A percentile compares a stretch with the other conserved stretches of the same genome.
Evolutionary conservation across 2,888 invertebrate species (phyloP).

Genomic region (Tipula lateralis): DNA sequence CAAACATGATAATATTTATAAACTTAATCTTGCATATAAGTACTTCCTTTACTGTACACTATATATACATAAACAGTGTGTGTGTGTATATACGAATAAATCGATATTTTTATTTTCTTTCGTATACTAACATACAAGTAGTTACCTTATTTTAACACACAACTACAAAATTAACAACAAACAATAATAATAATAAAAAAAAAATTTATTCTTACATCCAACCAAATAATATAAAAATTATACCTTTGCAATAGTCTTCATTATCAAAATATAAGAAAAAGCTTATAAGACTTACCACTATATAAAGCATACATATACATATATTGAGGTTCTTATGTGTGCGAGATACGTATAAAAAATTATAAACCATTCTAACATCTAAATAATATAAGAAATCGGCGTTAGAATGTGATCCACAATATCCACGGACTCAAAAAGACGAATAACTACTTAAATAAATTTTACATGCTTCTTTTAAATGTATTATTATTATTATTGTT

Average conservation of each 20-base stretch:
- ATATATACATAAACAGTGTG: background rate
- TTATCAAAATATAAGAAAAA: conserved; percentile 19
- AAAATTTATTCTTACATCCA: background rate
- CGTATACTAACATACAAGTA: background rate
- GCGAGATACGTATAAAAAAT: background rate
- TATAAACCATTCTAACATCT: background rate
- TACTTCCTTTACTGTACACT: background rate
- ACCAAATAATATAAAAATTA: conserved; percentile 19
- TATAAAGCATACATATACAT: background rate
- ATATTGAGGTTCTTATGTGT: background rate
- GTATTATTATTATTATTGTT: background rate
- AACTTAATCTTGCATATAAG: too few species aligned
- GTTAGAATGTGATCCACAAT: background rate
- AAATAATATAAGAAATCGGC: background rate
- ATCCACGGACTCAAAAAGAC: background rate
- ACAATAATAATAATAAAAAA: background rate
- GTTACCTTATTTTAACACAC: conserved; percentile 13
- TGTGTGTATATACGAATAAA: background rate
- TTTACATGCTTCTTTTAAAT: conserved; percentile 24
- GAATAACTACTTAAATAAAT: conserved; percentile 13
- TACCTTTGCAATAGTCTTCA: background rate
- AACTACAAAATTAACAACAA: conserved; percentile 19
- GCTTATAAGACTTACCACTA: conserved; percentile 11
- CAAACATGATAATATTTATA: too few species aligned
- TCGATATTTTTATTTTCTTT: background rate